Percentiles rank a stretch among this genome's conserved stretches.
phyloP scores from a whole-genome alignment of 2,797 vertebrate genomes.

The Oryzias dopingdopingensis region DNA sequence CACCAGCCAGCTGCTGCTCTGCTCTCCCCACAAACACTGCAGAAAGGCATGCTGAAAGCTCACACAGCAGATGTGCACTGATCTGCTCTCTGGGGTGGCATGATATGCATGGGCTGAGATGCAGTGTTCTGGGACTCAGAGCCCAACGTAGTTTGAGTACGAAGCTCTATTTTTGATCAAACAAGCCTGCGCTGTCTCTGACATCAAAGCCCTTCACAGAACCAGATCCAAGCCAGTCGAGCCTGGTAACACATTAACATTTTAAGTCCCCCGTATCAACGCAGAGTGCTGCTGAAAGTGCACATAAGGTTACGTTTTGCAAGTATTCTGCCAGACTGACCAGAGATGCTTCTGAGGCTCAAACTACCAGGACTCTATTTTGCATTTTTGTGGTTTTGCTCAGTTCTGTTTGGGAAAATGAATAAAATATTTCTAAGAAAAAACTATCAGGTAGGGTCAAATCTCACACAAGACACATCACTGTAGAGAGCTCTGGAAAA shows the following conservation, averaged over 20 bases:
- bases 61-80: slow-evolving; percentile 31
- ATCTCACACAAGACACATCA: too few species aligned
- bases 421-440: too few species aligned
- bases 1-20: slow-evolving; percentile 47
- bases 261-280: neutral
- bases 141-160: slow-evolving; percentile 13
- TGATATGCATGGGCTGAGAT: slow-evolving; percentile 26
- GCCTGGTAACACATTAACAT: slow-evolving; percentile 3
- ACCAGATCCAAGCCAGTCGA: neutral
- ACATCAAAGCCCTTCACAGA: slow-evolving; percentile 2
- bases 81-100: slow-evolving; percentile 29
- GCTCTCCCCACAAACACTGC: slow-evolving; percentile 9
- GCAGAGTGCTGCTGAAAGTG: neutral
- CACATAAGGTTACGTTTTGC: neutral
- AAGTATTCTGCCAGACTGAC: too few species aligned
- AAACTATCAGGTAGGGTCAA: too few species aligned
- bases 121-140: slow-evolving; percentile 17
- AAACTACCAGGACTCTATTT: too few species aligned
- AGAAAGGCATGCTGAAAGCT: slow-evolving; percentile 14
- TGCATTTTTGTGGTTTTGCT: too few species aligned
- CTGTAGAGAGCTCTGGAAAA: too few species aligned
- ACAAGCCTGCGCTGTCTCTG: neutral
- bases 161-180: slow-evolving; percentile 11
- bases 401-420: too few species aligned
- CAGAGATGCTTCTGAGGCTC: too few species aligned